A percentile compares a stretch with the other conserved stretches of the same genome.
phyloP scores from a whole-genome alignment of 1,140 invertebrate species.

The Ceratina japonica region DNA sequence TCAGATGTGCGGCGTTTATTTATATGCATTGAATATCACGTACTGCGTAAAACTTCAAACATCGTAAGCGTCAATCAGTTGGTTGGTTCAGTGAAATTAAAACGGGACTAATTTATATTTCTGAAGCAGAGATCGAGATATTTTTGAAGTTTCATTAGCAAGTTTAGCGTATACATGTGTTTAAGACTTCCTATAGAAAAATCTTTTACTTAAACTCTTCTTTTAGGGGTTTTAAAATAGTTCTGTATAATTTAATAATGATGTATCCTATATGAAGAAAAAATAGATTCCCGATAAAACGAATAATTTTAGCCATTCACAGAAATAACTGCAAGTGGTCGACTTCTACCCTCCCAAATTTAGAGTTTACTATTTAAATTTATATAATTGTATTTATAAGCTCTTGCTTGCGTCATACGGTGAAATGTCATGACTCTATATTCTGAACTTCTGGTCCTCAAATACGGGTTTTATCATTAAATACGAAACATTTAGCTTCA shows the following conservation, averaged over 20 bases:
- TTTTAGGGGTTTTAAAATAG: too few species aligned
- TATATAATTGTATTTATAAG: conserved; percentile 37
- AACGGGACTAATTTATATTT: not conserved
- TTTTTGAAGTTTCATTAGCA: too few species aligned
- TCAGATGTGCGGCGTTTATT: too few species aligned
- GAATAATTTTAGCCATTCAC: not conserved
- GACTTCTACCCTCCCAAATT: conserved; percentile 28
- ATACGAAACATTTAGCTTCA: too few species aligned
- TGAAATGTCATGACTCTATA: conserved; percentile 4
- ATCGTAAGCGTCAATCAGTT: conserved; percentile 2
- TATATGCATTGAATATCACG: not conserved
- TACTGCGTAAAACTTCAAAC: not conserved
- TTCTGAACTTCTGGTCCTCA: not conserved
- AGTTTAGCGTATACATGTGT: too few species aligned
- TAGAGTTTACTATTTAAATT: conserved; percentile 19
- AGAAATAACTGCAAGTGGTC: conserved; percentile 16
- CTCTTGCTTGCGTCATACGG: conserved; percentile 22
- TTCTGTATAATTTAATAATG: not conserved
- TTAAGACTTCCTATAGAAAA: too few species aligned
- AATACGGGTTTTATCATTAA: too few species aligned
- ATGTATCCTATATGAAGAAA: not conserved
- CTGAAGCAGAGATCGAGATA: too few species aligned
- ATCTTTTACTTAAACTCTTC: too few species aligned
- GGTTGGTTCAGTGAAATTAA: too few species aligned
- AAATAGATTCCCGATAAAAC: not conserved